Evolutionary conservation across 2,888 invertebrate species (phyloP).

Genomic region (Xestia rhomboidea): DNA sequence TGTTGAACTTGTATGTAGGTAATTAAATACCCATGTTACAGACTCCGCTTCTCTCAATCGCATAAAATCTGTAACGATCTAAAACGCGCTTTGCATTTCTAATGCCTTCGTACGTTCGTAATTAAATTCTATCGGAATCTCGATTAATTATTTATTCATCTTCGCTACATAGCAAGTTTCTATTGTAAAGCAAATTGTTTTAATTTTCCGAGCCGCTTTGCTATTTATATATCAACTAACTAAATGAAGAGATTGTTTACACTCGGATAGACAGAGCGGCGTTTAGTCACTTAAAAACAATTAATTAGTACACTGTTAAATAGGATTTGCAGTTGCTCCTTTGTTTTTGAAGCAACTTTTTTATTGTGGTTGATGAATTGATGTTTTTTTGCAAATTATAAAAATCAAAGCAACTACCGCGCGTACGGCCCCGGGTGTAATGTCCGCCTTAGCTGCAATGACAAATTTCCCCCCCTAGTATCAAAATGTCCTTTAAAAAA

Average conservation of each 20-base stretch:
- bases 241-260: conserved; percentile 4
- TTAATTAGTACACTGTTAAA: too few species aligned
- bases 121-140: conserved; percentile 57
- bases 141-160: conserved; percentile 57
- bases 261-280: neutral
- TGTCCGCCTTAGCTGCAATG: neutral
- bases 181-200: conserved; percentile 33
- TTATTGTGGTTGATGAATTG: neutral
- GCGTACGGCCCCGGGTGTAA: too few species aligned
- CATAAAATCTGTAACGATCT: conserved; percentile 56
- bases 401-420: too few species aligned
- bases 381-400: neutral
- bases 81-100: conserved; percentile 57
- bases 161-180: conserved; percentile 26
- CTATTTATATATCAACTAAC: conserved; percentile 29
- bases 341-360: neutral
- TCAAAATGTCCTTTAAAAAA: neutral
- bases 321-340: neutral
- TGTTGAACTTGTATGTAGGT: neutral
- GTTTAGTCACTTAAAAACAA: neutral
- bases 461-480: neutral
- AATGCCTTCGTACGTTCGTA: conserved; percentile 55
- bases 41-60: conserved; percentile 31
- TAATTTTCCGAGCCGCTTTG: conserved; percentile 3
- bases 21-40: conserved; percentile 20